Conservation (phyloP, 2,113 vertebrate species). For the Colius striatus region DNA sequence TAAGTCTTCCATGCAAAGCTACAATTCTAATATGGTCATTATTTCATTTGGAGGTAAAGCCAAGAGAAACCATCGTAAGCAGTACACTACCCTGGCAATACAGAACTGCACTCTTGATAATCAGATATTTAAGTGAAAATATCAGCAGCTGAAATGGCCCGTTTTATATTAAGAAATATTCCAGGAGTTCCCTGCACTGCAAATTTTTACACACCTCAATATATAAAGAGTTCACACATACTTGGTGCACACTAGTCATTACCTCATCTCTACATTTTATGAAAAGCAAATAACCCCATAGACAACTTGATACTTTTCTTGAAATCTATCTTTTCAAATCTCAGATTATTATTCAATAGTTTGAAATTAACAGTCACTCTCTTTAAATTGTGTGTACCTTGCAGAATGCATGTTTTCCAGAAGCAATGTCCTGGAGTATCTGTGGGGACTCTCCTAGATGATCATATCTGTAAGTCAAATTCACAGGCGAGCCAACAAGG, state of each 20-base stretch:
- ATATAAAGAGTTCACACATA: neutral
- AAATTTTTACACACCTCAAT: neutral
- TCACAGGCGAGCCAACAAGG: conserved; percentile 88
- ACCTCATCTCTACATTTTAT: neutral
- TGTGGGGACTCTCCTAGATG: conserved; percentile 92
- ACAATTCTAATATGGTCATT: neutral
- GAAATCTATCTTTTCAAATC: neutral
- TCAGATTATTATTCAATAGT: neutral
- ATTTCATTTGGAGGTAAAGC: neutral
- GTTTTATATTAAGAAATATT: neutral
- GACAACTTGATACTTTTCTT: neutral
- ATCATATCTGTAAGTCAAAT: conserved; percentile 91
- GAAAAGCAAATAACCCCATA: neutral
- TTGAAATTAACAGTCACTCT: neutral
- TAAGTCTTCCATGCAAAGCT: neutral
- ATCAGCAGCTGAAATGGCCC: neutral
- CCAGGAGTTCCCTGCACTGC: neutral
- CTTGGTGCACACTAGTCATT: neutral
- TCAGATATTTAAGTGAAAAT: neutral
- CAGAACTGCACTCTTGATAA: neutral
- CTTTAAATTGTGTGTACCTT: conserved; percentile 77
- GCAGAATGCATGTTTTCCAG: conserved; percentile 87
- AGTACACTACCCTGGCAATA: neutral
- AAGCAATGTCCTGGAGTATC: conserved; percentile 87
- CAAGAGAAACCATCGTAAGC: neutral